Conservation (phyloP, 2,888 invertebrate species). For the Lochmaea crataegi region DNA sequence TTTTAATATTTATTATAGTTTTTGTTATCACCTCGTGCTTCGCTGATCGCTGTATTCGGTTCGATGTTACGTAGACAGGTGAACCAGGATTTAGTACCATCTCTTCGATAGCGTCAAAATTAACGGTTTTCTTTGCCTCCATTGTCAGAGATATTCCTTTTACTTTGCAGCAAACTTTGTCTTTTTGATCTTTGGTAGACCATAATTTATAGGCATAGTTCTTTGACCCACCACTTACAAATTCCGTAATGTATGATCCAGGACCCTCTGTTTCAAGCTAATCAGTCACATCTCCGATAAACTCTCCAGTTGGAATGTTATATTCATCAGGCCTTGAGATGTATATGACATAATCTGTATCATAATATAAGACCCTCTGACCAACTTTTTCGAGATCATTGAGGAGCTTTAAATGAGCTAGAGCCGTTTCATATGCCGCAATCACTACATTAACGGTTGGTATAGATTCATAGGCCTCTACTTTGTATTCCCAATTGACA, state of each 20-base stretch:
- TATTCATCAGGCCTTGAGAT: slow-evolving; percentile 39
- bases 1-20: too few species aligned
- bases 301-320: slow-evolving; percentile 50
- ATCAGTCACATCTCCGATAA: slow-evolving; percentile 55
- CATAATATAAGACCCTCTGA: slow-evolving; percentile 56
- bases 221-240: slow-evolving; percentile 59
- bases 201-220: slow-evolving; percentile 53
- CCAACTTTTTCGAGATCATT: slow-evolving; percentile 53
- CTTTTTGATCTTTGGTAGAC: background rate
- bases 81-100: slow-evolving; percentile 1
- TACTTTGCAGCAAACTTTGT: background rate
- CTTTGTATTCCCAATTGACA: slow-evolving; percentile 43
- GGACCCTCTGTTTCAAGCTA: background rate
- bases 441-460: slow-evolving; percentile 54
- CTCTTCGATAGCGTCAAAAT: slow-evolving; percentile 18
- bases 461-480: slow-evolving; percentile 40
- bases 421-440: slow-evolving; percentile 46
- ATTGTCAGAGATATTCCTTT: background rate
- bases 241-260: slow-evolving; percentile 45
- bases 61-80: background rate
- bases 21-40: slow-evolving; percentile 6
- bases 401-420: slow-evolving; percentile 36
- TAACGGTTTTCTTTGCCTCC: background rate
- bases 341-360: slow-evolving; percentile 60
- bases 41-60: slow-evolving; percentile 6